Evolutionary conservation across 2,113 vertebrate species (phyloP), one percentile per base, ranked within the genome.

Genomic region (Pygoscelis adeliae): DNA sequence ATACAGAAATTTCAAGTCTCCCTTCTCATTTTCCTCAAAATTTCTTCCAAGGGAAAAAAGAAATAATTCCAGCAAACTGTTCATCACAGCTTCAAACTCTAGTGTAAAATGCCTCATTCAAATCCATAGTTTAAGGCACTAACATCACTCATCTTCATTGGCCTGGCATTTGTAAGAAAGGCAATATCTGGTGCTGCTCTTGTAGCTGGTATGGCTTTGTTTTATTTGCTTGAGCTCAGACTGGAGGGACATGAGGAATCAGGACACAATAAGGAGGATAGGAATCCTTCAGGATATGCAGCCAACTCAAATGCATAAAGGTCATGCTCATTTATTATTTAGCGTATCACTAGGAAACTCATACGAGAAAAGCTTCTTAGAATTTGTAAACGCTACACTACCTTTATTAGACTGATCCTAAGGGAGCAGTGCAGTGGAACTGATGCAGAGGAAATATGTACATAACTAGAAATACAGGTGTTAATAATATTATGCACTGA

Each of bases 261-360:
- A 66, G 13, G 13, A 53, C 66, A 61, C 36, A 73, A 46, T 32
- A 56, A 65, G 13, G 15, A 93, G n/a, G 44, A 59, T 1, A 90
- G 7, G 34, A 87, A 53, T 40, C 47, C 52, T 91, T 79, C 44
- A 83, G 74, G 34, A 65, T 83, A 69, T 30, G 26, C 44, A 91
- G 49, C 16, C 62, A 76, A 58, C 12, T 93, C 69, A 86, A 65
- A 87, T 46, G 32, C 34, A 30, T 63, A 73, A 88, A 90, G 63
- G 61, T 87, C 61, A 50, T 38, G 26, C n/a, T 90, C 58, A 50
- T 93, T 88, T 86, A 73, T 92, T 97, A 87, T 89, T 93, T 93
- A 78, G 34, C 50, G 65, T 91, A 88, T 90, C 74, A 80, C 73
- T 77, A 65, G 66, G 40, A 94, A 87, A 66, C 16, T 56, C 70